Percentiles rank a stretch among this genome's conserved stretches.
Evolutionary conservation across 2,113 vertebrate species (phyloP).

Genomic region (Argyrosomus japonicus): DNA sequence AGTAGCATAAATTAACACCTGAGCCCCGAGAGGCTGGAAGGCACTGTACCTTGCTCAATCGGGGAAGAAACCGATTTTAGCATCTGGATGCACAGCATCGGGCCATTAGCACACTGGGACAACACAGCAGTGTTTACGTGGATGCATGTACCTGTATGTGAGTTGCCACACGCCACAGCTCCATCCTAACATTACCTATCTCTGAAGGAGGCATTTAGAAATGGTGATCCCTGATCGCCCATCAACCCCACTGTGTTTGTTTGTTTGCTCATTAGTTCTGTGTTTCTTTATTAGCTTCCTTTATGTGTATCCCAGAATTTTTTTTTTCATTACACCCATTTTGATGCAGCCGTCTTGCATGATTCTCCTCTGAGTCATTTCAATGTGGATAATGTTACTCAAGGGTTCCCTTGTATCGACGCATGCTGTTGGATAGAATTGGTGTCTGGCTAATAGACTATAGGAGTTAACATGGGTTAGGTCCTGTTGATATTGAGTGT

Average conservation of each 20-base stretch:
- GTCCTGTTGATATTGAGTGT: slow-evolving; percentile 80
- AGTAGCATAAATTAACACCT: slow-evolving; percentile 82
- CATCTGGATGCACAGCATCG: slow-evolving; percentile 76
- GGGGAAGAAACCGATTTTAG: slow-evolving; percentile 57
- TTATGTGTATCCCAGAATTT: slow-evolving; percentile 38
- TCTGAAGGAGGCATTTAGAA: not conserved
- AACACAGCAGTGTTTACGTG: slow-evolving; percentile 3
- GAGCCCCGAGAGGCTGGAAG: slow-evolving; percentile 60
- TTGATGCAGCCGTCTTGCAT: slow-evolving; percentile 41
- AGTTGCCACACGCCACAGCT: not conserved
- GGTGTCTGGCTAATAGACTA: slow-evolving; percentile 78
- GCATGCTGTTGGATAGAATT: slow-evolving; percentile 66
- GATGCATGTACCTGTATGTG: slow-evolving; percentile 11
- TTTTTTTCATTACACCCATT: slow-evolving; percentile 55
- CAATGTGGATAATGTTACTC: slow-evolving; percentile 72
- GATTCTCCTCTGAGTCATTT: slow-evolving; percentile 65
- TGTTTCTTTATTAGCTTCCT: slow-evolving; percentile 51
- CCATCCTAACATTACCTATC: slow-evolving; percentile 5
- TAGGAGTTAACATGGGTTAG: slow-evolving; percentile 75
- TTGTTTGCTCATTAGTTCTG: slow-evolving; percentile 48
- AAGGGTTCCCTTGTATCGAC: slow-evolving; percentile 68
- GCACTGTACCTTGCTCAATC: slow-evolving; percentile 50
- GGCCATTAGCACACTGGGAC: slow-evolving; percentile 60
- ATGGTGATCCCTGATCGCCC: not conserved
- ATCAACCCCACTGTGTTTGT: slow-evolving; percentile 38